Evolutionary conservation across 2,888 invertebrate species (phyloP).

Genomic region (Euspilapteryx auroguttella): DNA sequence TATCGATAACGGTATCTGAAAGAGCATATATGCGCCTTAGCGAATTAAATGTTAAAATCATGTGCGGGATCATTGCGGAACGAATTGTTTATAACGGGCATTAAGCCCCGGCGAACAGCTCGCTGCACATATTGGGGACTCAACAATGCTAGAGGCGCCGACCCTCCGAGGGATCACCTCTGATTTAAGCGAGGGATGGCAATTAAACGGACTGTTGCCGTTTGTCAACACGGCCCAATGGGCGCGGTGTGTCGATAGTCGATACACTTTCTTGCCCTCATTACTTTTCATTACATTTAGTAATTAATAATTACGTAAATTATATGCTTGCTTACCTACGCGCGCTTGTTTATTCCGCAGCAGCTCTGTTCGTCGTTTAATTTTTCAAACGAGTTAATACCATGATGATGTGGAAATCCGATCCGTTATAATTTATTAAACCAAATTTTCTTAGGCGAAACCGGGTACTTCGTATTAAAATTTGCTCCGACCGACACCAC

Average conservation of each 20-base stretch:
- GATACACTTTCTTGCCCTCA: too few relatives aligned
- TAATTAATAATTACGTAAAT: too few relatives aligned
- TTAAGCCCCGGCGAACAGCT: conserved; percentile 32
- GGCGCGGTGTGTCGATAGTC: too few relatives aligned
- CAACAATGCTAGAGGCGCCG: conserved; percentile 11
- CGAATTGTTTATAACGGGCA: conserved; percentile 46
- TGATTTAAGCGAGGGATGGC: conserved; percentile 28
- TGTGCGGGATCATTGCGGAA: conserved; percentile 35
- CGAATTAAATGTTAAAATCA: conserved; percentile 35
- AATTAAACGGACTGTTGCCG: conserved; percentile 32
- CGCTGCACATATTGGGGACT: conserved; percentile 34
- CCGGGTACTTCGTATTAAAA: conserved; percentile 49
- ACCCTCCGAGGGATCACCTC: conserved; percentile 16
- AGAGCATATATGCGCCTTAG: too few relatives aligned
- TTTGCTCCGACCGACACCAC: conserved; percentile 42
- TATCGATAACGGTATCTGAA: too few relatives aligned
- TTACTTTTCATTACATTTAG: too few relatives aligned
- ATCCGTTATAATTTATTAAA: conserved; percentile 48
- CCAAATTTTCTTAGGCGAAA: conserved; percentile 44
- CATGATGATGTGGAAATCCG: conserved; percentile 29
- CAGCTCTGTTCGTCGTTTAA: conserved; percentile 15
- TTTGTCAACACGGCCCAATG: conserved; percentile 31
- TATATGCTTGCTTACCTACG: too few relatives aligned
- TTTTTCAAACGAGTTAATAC: conserved; percentile 29
- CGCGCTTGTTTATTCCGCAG: too few relatives aligned